Percentiles rank a stretch among this genome's conserved stretches.
Conservation (phyloP, 2,888 invertebrate species). For the Creontiades dilutus region DNA sequence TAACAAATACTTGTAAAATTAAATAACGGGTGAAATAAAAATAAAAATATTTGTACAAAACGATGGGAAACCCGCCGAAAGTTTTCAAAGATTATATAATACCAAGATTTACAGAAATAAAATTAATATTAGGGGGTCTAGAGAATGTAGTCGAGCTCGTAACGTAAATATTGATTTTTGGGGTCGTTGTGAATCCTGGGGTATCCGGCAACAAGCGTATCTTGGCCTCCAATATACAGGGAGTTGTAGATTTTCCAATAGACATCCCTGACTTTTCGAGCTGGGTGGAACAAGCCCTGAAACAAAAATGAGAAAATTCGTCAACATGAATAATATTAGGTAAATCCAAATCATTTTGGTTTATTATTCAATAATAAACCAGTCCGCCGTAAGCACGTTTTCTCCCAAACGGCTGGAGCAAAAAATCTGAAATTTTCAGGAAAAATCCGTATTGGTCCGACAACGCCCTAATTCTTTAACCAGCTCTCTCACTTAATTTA, state of each 20-base stretch:
- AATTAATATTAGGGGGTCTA: constrained; percentile 79
- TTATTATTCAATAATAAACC: too few relatives aligned
- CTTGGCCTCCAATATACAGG: constrained; percentile 98
- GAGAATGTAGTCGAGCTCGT: constrained; percentile 95
- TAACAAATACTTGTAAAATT: neutral
- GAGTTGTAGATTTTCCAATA: constrained; percentile 99
- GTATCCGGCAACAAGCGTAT: constrained; percentile 97
- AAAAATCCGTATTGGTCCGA: too few relatives aligned
- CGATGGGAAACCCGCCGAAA: neutral
- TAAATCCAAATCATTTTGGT: too few relatives aligned
- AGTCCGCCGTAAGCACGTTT: too few relatives aligned
- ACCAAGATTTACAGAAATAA: constrained; percentile 11
- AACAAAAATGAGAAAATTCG: too few relatives aligned
- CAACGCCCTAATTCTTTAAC: too few relatives aligned
- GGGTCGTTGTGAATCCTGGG: constrained; percentile 98
- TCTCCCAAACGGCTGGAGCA: too few relatives aligned
- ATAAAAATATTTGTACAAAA: constrained; percentile 29
- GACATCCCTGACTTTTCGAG: constrained; percentile 98
- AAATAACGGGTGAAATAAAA: constrained; percentile 7
- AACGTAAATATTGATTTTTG: constrained; percentile 94
- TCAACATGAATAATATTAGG: too few relatives aligned
- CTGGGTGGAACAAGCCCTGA: constrained; percentile 98
- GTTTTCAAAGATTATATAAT: neutral
- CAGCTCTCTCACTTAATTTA: too few relatives aligned
- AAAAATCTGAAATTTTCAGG: too few relatives aligned